Conservation (phyloP, 2,797 vertebrate species). For the Lacerta agilis region DNA sequence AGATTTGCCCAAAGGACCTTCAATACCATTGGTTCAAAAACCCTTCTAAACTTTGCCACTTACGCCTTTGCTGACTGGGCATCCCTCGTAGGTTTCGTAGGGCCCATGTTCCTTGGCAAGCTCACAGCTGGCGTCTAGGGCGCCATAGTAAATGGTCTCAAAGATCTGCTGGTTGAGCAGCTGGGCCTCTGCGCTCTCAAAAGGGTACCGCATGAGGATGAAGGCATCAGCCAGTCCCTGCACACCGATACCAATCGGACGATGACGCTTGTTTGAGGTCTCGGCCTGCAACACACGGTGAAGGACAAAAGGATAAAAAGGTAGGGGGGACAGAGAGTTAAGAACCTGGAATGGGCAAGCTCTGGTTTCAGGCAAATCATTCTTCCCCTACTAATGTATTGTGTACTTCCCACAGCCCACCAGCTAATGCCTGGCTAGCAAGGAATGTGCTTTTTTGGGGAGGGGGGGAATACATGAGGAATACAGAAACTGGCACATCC, state of each 20-base stretch:
- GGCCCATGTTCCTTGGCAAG: conserved; percentile 85
- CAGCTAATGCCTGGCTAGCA: not conserved
- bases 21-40: too few relatives aligned
- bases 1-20: too few relatives aligned
- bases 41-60: conserved; percentile 57
- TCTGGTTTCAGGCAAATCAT: not conserved
- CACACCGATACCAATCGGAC: conserved; percentile 95
- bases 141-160: conserved; percentile 95
- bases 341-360: not conserved
- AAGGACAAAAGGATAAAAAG: not conserved
- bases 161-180: conserved; percentile 94
- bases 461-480: not conserved
- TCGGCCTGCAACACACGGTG: conserved; percentile 76
- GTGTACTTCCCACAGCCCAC: not conserved
- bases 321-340: rapidly evolving
- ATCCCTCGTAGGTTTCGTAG: conserved; percentile 91
- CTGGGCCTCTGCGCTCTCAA: conserved; percentile 92
- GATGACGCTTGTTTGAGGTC: conserved; percentile 90
- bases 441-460: not conserved
- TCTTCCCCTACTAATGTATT: not conserved
- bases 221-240: conserved; percentile 96
- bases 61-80: conserved; percentile 92
- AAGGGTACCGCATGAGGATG: conserved; percentile 94
- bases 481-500: too few relatives aligned
- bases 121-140: conserved; percentile 93